phyloP scores from a whole-genome alignment of 1,140 invertebrate species.

The Cataglyphis hispanica region DNA sequence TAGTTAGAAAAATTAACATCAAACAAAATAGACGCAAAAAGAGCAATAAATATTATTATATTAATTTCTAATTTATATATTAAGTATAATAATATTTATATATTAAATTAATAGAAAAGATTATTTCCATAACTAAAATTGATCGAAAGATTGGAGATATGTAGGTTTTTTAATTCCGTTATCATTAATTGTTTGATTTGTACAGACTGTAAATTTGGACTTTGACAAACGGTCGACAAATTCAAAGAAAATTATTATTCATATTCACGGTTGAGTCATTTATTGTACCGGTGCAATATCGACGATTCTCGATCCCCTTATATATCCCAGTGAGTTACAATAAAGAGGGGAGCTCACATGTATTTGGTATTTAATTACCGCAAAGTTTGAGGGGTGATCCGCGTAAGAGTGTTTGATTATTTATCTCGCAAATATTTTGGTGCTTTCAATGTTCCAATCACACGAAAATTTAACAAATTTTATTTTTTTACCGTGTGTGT shows the following conservation, averaged over 20 bases:
- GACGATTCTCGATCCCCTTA: conserved; percentile 80
- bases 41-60: no score
- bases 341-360: conserved; percentile 72
- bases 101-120: background rate
- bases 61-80: no score
- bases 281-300: conserved; percentile 82
- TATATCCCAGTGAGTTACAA: conserved; percentile 63
- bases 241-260: conserved; percentile 82
- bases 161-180: background rate
- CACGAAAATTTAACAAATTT: background rate
- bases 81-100: no score
- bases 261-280: conserved; percentile 83
- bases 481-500: background rate
- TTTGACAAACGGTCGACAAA: conserved; percentile 49
- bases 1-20: background rate
- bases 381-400: conserved; percentile 78
- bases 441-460: background rate
- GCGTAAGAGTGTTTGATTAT: conserved; percentile 72
- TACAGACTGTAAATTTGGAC: conserved; percentile 3
- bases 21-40: background rate
- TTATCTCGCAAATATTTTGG: conserved; percentile 18
- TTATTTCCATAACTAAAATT: background rate
- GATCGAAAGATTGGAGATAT: background rate
- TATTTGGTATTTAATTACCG: conserved; percentile 85
- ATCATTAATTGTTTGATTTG: background rate